A percentile compares a stretch with the other conserved stretches of the same genome.
Conservation (phyloP, 2,888 invertebrate genomes). For the Plagiodera versicolora region DNA sequence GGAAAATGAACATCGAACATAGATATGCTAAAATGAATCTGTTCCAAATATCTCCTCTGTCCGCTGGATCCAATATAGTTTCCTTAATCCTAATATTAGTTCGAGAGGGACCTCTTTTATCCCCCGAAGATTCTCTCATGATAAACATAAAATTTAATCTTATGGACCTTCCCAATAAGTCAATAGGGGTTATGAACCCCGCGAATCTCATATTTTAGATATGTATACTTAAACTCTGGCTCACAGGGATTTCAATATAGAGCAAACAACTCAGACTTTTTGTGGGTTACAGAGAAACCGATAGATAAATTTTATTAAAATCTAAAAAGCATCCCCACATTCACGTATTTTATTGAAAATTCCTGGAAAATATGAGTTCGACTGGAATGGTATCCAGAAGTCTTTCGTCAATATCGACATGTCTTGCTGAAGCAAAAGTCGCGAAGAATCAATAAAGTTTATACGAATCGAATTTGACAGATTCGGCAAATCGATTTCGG, state of each 20-base stretch:
- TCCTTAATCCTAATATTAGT: neutral
- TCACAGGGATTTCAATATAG: constrained; percentile 14
- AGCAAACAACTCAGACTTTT: constrained; percentile 16
- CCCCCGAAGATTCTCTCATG: neutral
- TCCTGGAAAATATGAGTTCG: constrained; percentile 8
- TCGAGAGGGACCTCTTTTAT: neutral
- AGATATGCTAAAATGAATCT: neutral
- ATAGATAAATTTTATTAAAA: constrained; percentile 15
- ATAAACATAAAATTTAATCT: constrained; percentile 10
- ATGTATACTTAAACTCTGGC: constrained; percentile 13
- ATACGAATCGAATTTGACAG: too few relatives aligned
- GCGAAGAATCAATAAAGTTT: too few relatives aligned
- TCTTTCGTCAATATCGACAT: neutral
- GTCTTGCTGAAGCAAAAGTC: neutral
- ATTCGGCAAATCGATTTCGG: too few relatives aligned
- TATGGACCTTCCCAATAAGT: constrained; percentile 11
- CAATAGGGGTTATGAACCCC: constrained; percentile 14
- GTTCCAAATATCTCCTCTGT: neutral
- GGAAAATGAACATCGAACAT: neutral
- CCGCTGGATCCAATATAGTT: neutral
- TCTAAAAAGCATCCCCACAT: constrained; percentile 11
- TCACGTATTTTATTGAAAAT: constrained; percentile 13
- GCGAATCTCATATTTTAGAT: constrained; percentile 13
- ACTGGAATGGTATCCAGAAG: neutral
- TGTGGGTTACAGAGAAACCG: constrained; percentile 12